Evolutionary conservation across 2,888 invertebrate species (phyloP), one percentile per base, ranked within the genome.

Genomic region (Heliconius cydno): DNA sequence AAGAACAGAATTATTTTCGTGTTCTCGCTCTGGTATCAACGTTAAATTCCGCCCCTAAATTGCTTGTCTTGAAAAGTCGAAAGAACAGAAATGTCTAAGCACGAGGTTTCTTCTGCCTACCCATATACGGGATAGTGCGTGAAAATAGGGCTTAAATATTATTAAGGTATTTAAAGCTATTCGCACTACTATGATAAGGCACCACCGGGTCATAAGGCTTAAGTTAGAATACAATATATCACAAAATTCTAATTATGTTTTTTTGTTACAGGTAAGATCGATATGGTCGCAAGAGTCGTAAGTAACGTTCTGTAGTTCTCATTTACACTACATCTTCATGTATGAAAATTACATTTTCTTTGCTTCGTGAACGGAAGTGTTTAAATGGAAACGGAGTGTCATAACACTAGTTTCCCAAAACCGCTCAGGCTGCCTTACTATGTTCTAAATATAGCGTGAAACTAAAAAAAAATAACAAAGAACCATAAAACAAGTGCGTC

Each of bases 201-300:
- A 9, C 57, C 9, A 57, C 57, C 10, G n/a, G 9, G n/a, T n/a
- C 57, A 60, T 60, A 19, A 52, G 52, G 52, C 19, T 52, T 52
- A 19, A 19, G 57, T 57, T 57, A 60, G 9, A n/a, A 60, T n/a
- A n/a, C 10, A n/a, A 60, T 52, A 12, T 60, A n/a, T 60, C 19
- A 52, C 19, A 60, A n/a, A 60, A 60, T n/a, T 19, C n/a, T n/a
- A 12, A 60, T 71, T 52, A 57, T 30, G 5, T 13, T 5, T n/a
- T 52, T 46, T 72, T n/a, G 30, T 72, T 72, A 57, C 72, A 72
- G 72, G 72, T 72, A 72, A 72, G 57, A 28, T 52, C 13, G 52
- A 30, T 52, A 22, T 57, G 52, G 30, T 30, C 22, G 52, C 52
- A n/a, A 52, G 22, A 52, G 71, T 28, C 52, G 72, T 72, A 72